phyloP scores from a whole-genome alignment of 2,113 vertebrate genomes.

The Ophthalmolycus amberensis region DNA sequence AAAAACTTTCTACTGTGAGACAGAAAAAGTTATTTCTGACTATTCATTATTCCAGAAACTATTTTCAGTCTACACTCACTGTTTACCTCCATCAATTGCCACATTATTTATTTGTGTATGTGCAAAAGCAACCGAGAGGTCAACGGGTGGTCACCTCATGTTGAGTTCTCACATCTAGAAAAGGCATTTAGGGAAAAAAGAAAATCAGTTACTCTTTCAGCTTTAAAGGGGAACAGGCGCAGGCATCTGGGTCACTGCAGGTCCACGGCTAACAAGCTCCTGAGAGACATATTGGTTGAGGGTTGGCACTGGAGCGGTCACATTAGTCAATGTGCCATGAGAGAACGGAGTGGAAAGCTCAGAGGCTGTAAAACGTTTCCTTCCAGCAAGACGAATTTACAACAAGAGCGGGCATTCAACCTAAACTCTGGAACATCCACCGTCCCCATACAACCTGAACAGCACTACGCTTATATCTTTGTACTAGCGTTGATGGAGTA shows the following conservation, averaged over 20 bases:
- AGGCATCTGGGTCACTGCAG: slow-evolving; percentile 64
- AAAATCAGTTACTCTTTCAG: slow-evolving; percentile 43
- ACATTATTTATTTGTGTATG: slow-evolving; percentile 3
- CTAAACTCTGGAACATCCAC: slow-evolving; percentile 39
- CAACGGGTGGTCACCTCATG: background rate
- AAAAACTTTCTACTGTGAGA: background rate
- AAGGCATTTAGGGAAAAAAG: background rate
- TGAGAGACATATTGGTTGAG: slow-evolving; percentile 68
- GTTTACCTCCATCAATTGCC: background rate
- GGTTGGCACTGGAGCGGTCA: slow-evolving; percentile 50
- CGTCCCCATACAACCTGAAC: slow-evolving; percentile 11
- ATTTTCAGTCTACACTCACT: background rate
- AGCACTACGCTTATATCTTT: background rate
- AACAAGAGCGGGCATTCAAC: slow-evolving; percentile 47
- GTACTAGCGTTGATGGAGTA: background rate
- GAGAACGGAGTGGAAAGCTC: slow-evolving; percentile 66
- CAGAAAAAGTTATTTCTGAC: background rate
- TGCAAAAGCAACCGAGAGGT: background rate
- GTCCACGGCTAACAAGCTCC: slow-evolving; percentile 76
- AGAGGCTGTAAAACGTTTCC: slow-evolving; percentile 62
- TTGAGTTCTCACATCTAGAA: background rate
- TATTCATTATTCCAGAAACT: background rate
- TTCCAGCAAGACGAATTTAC: slow-evolving; percentile 51
- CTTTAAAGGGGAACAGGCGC: slow-evolving; percentile 42
- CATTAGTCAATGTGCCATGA: slow-evolving; percentile 67